Percentiles rank a stretch among this genome's conserved stretches.
These are phyloP conservation scores for Sitodiplosis mosellana DNA, from an alignment of 1,140 invertebrate species.

Conservation along the genomic window DNA sequence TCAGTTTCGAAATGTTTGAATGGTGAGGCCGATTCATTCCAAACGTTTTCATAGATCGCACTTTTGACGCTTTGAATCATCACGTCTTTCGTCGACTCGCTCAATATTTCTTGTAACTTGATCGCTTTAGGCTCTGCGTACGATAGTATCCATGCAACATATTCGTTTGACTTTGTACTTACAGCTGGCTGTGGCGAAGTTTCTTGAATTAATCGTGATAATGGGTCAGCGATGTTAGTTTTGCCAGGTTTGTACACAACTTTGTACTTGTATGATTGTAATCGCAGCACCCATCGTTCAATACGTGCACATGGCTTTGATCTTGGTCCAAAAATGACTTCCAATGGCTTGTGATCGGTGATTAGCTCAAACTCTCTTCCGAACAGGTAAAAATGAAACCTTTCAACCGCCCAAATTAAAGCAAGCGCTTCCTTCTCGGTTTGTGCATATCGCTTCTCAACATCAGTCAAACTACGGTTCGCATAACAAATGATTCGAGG, in stretches of 20 bases:
- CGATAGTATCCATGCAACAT: not conserved
- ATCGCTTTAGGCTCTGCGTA: not conserved
- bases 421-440: conserved; percentile 21
- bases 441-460: conserved; percentile 22
- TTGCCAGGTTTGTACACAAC: conserved; percentile 9
- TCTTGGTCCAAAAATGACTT: conserved; percentile 7
- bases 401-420: conserved; percentile 16
- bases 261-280: conserved; percentile 11
- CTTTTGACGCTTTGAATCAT: not conserved
- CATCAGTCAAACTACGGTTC: conserved; percentile 13
- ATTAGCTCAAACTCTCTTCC: conserved; percentile 18
- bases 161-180: too few relatives aligned
- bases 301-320: conserved; percentile 11
- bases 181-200: too few relatives aligned
- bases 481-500: conserved; percentile 5
- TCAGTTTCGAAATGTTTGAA: conserved; percentile 4
- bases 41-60: not conserved
- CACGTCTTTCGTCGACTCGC: not conserved
- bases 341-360: conserved; percentile 19
- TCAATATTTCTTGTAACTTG: not conserved
- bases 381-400: conserved; percentile 10
- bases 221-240: conserved; percentile 8
- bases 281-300: conserved; percentile 12
- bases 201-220: conserved; percentile 2
- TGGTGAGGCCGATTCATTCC: not conserved